phyloP scores from a whole-genome alignment of 2,113 vertebrate genomes.

The Syngnathus scovelli region DNA sequence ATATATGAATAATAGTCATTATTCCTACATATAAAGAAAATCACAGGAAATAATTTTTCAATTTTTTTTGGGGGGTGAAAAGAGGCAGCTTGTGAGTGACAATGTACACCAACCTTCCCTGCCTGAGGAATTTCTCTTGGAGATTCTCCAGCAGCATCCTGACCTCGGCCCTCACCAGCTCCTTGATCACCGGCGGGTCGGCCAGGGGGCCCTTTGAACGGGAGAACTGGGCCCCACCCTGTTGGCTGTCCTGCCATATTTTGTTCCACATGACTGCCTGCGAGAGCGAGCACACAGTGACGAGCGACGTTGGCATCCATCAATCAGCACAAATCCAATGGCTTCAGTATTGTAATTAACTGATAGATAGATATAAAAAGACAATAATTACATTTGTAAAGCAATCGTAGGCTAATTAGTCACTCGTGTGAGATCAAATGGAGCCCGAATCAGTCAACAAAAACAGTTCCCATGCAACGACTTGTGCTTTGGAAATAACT shows the following conservation, averaged over 20 bases:
- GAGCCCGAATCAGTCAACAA: too few species aligned
- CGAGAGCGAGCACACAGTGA: slow-evolving; percentile 10
- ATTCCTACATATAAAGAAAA: not conserved
- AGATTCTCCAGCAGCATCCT: slow-evolving; percentile 74
- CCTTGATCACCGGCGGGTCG: slow-evolving; percentile 76
- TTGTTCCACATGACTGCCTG: slow-evolving; percentile 71
- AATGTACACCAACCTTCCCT: slow-evolving; percentile 52
- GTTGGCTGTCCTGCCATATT: slow-evolving; percentile 59
- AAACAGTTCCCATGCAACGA: too few species aligned
- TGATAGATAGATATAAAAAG: too few species aligned
- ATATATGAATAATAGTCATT: too few species aligned
- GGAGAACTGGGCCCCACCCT: slow-evolving; percentile 13
- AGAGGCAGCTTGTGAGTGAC: slow-evolving; percentile 4
- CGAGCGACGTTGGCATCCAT: not conserved
- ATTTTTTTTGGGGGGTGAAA: not conserved
- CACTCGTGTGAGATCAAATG: too few species aligned
- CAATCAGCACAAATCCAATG: not conserved
- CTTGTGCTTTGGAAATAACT: slow-evolving; percentile 20
- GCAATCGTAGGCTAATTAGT: too few species aligned
- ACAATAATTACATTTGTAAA: too few species aligned
- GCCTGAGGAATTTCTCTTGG: slow-evolving; percentile 44
- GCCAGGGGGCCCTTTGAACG: slow-evolving; percentile 52
- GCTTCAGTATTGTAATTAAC: too few species aligned
- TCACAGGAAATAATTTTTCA: not conserved
- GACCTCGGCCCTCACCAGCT: slow-evolving; percentile 79